Evolutionary conservation across 2,797 vertebrate genomes (phyloP), one percentile per base, ranked within the genome.

Genomic region (Spinibarbus caldwelli): DNA sequence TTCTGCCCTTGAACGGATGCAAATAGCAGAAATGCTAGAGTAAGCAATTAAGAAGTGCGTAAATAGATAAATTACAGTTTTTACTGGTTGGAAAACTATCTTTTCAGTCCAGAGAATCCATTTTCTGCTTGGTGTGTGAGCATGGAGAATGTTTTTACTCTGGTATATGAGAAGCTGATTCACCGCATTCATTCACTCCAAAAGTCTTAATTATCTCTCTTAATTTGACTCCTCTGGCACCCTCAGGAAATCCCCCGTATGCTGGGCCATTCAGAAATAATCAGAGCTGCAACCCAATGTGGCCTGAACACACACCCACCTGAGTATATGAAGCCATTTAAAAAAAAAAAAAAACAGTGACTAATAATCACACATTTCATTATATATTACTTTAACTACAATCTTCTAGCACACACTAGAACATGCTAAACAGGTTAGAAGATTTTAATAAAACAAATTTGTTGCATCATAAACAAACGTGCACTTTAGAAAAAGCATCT

Each of bases 211-310:
- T 87, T 85, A 88, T 77, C 43, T 19, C 78, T 73, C 82, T 86
- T 89, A 85, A 85, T 85, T 84, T 41, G 70, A 87, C 78, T 80
- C 73, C 81, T 88, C 64, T 78, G 87, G 86, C 67, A 86, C 59
- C 81, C 67, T 77, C 45, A 12, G 68, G 59, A 80, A 80, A 73
- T 57, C 41, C 6, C 64, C 54, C 59, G 47, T 38, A 45, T 26
- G 21, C 2, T 36, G 10, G 21, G 62, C 6, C 57, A 49, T 34
- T 76, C 17, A 43, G 62, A 66, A 19, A 66, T 34, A 9, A 66
- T 66, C 62, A 66, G 23, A 59, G 29, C 29, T 19, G 29, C 7
- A 66, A 66, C 29, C 15, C 15, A 66, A 34, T 0, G 15, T 34
- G 15, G 62, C 62, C 15, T 66, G 6, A 34, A 66, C 62, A 34